Base-by-base conservation (phyloP, 2,888 invertebrate species). In the Dioctria linearis region DNA sequence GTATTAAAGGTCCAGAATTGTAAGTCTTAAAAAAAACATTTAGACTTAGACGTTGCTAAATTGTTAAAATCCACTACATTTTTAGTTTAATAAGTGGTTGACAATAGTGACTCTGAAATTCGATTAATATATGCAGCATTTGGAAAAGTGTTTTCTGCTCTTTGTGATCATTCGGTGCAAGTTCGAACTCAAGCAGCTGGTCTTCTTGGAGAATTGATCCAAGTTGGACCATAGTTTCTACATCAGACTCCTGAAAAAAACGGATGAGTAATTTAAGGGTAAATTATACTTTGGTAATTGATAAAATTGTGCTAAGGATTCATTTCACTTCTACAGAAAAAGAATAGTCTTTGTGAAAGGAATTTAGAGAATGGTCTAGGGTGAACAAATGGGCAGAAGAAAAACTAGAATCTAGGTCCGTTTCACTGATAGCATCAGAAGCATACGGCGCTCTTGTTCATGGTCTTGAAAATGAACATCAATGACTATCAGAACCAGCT, bases 401-500 rank as follows among this genome's bases (percentile, higher is more conserved):
- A 86, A 89, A 91, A 40, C 86, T 95, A 9, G 93, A 96, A 88
- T 94, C 95, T 80, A 94, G 94, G n/a, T 92, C 91, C 79, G 92
- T 95, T n/a, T 94, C 92, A 75, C 90, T 98, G 84, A 95, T 98
- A 89, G 95, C 94, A 39, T 96, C 96, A 84, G 98, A 98, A 0
- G 97, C 99, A 0, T 99, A 98, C 88, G 99, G 99, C 0, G 99
- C 99, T 75, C 96, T 99, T 89, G 98, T 99, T 83, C 98, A 99
- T 88, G 99, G 98, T 0, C 91, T 99, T 51, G 99, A 99, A 90
- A 99, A 99, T 90, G 99, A 99, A n/a, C n/a, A n/a, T n/a, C n/a
- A n/a, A n/a, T n/a, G n/a, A n/a, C n/a, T n/a, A n/a, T n/a, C n/a
- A n/a, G n/a, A n/a, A n/a, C n/a, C n/a, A n/a, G n/a, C n/a, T n/a